phyloP scores from a whole-genome alignment of 2,113 vertebrate genomes.

The Lethenteron reissneri region DNA sequence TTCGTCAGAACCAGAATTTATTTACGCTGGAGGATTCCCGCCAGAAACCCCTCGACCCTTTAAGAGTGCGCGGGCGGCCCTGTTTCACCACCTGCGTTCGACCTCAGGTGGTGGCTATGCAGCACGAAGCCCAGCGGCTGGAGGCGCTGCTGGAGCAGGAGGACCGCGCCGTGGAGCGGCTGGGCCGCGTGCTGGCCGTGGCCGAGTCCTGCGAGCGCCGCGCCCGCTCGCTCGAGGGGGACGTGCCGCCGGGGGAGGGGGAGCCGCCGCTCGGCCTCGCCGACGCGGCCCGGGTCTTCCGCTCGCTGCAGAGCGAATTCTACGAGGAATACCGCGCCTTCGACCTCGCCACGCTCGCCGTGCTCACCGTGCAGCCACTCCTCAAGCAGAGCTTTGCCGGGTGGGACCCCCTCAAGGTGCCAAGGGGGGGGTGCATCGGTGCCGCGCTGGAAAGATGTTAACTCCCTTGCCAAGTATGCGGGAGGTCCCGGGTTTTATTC shows the following conservation, averaged over 20 bases:
- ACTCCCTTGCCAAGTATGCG: too few species aligned
- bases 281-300: conserved; percentile 58
- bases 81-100: background rate
- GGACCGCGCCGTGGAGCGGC: conserved; percentile 38
- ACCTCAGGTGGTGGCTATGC: conserved; percentile 39
- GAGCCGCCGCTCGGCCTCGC: conserved; percentile 29
- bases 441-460: too few species aligned
- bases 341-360: conserved; percentile 55
- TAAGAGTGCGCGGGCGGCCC: too few species aligned
- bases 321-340: conserved; percentile 76
- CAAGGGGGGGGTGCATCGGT: background rate
- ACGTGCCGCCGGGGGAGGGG: conserved; percentile 12
- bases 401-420: conserved; percentile 78
- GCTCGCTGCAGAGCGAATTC: conserved; percentile 64
- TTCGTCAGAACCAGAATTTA: too few species aligned
- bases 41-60: too few species aligned
- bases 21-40: too few species aligned
- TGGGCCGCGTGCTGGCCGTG: conserved; percentile 54
- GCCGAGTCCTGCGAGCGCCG: conserved; percentile 60
- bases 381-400: conserved; percentile 58
- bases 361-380: conserved; percentile 64
- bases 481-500: too few species aligned
- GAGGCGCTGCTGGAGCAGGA: conserved; percentile 37
- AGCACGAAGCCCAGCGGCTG: conserved; percentile 52
- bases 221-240: conserved; percentile 19